Conservation (phyloP, 2,113 vertebrate species). For the Steatornis caripensis region DNA sequence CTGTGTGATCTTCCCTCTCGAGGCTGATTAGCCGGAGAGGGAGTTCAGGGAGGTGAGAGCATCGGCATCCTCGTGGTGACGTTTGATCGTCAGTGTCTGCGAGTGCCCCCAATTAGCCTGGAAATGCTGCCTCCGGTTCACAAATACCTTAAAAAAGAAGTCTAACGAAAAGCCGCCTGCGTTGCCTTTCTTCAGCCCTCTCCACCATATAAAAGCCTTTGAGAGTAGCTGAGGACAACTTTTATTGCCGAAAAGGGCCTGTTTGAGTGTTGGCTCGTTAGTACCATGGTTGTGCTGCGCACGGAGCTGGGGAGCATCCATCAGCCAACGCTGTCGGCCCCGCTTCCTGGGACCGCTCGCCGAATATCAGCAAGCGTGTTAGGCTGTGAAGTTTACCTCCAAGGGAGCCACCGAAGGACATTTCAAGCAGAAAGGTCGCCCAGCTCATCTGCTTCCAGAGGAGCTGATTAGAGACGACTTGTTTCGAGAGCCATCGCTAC, state of each 20-base stretch:
- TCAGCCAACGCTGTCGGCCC: fast-evolving
- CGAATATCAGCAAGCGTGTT: fast-evolving
- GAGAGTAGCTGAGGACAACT: not conserved
- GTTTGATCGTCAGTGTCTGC: not conserved
- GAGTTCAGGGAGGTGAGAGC: not conserved
- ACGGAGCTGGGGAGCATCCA: fast-evolving
- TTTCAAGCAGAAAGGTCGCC: not conserved
- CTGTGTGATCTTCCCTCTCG: not conserved
- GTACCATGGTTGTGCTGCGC: fast-evolving
- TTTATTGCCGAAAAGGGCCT: not conserved
- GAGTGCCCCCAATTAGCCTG: constrained; percentile 29
- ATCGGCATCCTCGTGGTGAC: fast-evolving
- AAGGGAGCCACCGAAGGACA: not conserved
- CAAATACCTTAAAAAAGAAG: not conserved
- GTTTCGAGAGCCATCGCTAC: fast-evolving
- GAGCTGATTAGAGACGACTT: not conserved
- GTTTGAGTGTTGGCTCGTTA: not conserved
- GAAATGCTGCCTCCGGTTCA: not conserved
- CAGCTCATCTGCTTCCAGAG: not conserved
- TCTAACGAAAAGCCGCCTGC: not conserved
- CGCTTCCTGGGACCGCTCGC: not conserved
- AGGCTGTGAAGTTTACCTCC: not conserved
- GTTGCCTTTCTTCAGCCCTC: constrained; percentile 3
- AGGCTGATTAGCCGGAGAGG: not conserved
- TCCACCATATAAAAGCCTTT: not conserved